Conservation (phyloP, 2,888 invertebrate genomes). For the Cotesia congregata region DNA sequence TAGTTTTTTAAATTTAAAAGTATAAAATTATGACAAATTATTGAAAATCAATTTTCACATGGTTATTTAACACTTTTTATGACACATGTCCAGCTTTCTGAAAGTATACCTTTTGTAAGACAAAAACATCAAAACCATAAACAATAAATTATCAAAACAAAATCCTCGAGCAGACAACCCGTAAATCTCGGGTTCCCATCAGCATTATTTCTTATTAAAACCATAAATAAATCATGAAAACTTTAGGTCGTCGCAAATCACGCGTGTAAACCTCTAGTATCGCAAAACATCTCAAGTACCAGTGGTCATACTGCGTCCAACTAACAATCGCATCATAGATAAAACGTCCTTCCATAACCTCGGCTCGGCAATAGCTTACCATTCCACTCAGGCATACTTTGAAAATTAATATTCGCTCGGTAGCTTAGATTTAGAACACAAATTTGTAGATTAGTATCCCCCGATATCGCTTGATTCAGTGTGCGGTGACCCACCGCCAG, state of each 20-base stretch:
- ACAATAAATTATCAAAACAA: constrained; percentile 19
- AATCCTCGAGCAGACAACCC: constrained; percentile 59
- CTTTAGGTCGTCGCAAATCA: constrained; percentile 52
- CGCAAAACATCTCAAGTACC: constrained; percentile 56
- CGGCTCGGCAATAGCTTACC: background rate
- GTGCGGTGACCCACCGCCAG: background rate
- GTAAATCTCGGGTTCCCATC: background rate
- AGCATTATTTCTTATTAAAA: constrained; percentile 33
- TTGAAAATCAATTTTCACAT: too few relatives aligned
- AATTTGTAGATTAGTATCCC: constrained; percentile 69
- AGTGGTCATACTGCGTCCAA: background rate
- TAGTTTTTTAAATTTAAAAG: too few relatives aligned
- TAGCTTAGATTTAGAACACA: constrained; percentile 69
- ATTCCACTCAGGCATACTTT: background rate
- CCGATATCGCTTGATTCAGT: background rate
- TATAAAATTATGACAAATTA: too few relatives aligned
- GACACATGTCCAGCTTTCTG: too few relatives aligned
- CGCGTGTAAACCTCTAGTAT: constrained; percentile 51
- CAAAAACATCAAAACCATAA: background rate
- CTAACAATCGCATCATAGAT: background rate
- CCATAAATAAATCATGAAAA: constrained; percentile 59
- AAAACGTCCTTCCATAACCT: background rate
- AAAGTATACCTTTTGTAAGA: background rate
- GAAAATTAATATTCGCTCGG: constrained; percentile 68
- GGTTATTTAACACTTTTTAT: too few relatives aligned